Evolutionary conservation across 2,888 invertebrate genomes (phyloP).

Genomic region (Drosophila buzzatii): DNA sequence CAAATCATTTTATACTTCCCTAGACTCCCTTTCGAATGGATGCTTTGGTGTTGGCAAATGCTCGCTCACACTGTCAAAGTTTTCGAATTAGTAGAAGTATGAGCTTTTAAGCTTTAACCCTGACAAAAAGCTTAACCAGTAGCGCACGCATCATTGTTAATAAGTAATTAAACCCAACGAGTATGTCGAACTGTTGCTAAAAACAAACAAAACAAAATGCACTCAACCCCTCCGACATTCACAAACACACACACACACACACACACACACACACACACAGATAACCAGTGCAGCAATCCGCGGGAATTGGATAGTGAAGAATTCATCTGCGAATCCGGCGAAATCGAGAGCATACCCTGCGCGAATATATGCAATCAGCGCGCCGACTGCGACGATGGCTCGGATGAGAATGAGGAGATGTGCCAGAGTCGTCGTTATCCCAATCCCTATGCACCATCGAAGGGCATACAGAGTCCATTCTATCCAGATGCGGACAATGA

Average conservation of each 20-base stretch:
- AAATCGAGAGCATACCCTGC: constrained; percentile 7
- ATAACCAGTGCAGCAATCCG: constrained; percentile 22
- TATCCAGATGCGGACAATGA: neutral
- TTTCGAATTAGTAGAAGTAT: neutral
- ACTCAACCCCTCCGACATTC: constrained; percentile 4
- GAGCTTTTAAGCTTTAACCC: neutral
- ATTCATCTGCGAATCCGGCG: constrained; percentile 13
- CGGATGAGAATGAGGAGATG: constrained; percentile 87
- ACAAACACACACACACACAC: constrained; percentile 4
- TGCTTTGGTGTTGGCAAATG: constrained; percentile 38
- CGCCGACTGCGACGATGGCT: constrained; percentile 87
- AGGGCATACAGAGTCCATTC: neutral
- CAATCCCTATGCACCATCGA: constrained; percentile 4
- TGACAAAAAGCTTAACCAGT: constrained; percentile 8
- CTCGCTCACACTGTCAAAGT: constrained; percentile 6
- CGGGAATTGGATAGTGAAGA: neutral
- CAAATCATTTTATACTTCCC: neutral
- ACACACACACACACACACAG: constrained; percentile 13
- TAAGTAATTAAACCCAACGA: constrained; percentile 1
- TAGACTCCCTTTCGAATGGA: neutral
- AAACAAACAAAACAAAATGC: constrained; percentile 1
- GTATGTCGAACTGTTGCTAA: constrained; percentile 3
- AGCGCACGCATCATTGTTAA: constrained; percentile 10
- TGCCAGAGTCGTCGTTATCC: constrained; percentile 27
- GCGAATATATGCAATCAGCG: constrained; percentile 85